Base-by-base conservation (phyloP, 2,797 vertebrate genomes). In the Hypotaenidia okinawae region DNA sequence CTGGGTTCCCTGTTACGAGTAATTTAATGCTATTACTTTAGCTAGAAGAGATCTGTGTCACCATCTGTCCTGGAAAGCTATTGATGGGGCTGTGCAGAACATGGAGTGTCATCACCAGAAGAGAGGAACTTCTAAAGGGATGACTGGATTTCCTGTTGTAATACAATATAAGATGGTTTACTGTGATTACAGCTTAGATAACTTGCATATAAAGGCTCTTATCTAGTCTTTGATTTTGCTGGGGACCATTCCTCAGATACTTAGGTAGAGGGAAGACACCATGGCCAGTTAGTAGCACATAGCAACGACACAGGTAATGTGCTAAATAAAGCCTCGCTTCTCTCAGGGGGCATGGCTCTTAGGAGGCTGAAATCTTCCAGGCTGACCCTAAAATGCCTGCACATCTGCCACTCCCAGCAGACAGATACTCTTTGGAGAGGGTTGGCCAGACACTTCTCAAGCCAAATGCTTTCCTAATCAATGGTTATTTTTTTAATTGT, bases 21-120 rank as follows among this genome's bases (percentile, higher is more conserved):
- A 96, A 97, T 97, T 97, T 97, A 97, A 97, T 96, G 97, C 95
- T 95, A 94, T 97, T 97, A 95, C 93, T 97, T 96, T 95, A 94
- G 96, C 97, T 94, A 37, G 95, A 90, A 95, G 97, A 89, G 97
- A 97, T 97, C 96, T 96, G 92, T 95, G 95, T 97, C 95, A 94
- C 97, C 96, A 95, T 97, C 96, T 98, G 97, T 93, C 95, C 96
- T 96, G 93, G 88, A 95, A 90, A 94, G 87, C 91, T 93, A 93
- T 86, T 76, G 94, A 93, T 89, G 90, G 88, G 91, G 54, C 76
- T 58, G 32, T 87, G 82, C 89, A 66, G 96, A 90, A 93, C 84
- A 90, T 64, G 57, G 84, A 94, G 94, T 83, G 93, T 92, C 96
- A 84, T 64, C 94, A 78, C 70, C 83, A 87, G 74, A 41, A 66